Base-by-base conservation (phyloP, 2,113 vertebrate genomes). In the human (Homo sapiens) region DNA sequence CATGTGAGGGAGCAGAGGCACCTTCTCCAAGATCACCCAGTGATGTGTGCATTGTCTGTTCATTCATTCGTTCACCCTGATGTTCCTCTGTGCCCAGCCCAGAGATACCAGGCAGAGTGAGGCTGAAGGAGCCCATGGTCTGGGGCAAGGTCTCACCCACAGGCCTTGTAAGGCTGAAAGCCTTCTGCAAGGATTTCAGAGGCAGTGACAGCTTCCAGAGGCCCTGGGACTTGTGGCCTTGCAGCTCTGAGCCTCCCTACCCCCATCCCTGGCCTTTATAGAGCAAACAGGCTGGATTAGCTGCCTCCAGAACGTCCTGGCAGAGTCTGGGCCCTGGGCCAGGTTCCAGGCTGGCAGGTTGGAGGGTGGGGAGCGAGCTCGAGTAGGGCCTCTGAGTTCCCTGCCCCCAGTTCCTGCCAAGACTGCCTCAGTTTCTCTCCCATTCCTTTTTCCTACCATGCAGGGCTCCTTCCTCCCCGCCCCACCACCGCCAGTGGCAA, bases 311-410 rank as follows among this genome's bases (percentile, higher is more conserved):
- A 85, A 96, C 73, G 22, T 73, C 43, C 91, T 81, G 85, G 95
- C 82, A 87, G 38, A 61, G 73, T 30, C 81, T 91, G 43, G 92
- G 78, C 86, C n/a, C 72, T 66, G 48, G n/a, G 86, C 96, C 86
- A 94, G 83, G 72, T 94, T 96, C 94, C 96, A 96, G 68, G 95
- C 50, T 97, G 96, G 97, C 82, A 95, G 85, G 25, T 18, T 6
- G 0, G 55, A 90, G 84, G 76, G 57, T 45, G 43, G 22, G 43
- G 64, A 90, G 35, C 9, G 61, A 59, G 8, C 22, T 35, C 23
- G 52, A 40, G 20, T 2, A 35, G 50, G 48, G 48, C 32, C 91
- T 90, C 48, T 78, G 72, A 48, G n/a, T 38, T 38, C 87, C 57
- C 52, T 61, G 38, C 6, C 75, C 82, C 76, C 3, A 12, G 38